Conservation (phyloP, 1,140 invertebrate species). For the Condylostylus longicornis region DNA sequence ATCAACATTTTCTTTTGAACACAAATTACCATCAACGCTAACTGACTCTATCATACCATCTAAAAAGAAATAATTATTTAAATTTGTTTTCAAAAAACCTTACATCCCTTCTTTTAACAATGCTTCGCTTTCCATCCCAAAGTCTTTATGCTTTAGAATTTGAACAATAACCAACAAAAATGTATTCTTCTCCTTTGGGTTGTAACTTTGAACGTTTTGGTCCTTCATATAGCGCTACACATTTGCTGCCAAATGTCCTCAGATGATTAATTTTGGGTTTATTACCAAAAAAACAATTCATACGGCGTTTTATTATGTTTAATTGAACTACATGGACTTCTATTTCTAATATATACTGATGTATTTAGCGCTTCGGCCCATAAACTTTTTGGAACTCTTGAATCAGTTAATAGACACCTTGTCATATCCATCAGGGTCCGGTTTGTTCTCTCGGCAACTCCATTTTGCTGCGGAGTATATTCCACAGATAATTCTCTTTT, state of each 20-base stretch:
- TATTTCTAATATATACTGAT: not conserved
- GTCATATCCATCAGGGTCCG: not conserved
- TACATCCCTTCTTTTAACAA: not conserved
- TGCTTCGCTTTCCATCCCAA: not conserved
- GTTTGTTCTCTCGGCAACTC: not conserved
- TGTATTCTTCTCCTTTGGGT: not conserved
- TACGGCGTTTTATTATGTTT: not conserved
- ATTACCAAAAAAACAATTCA: not conserved
- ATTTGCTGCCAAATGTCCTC: not conserved
- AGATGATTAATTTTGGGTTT: not conserved
- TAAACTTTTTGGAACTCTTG: not conserved
- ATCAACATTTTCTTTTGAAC: not conserved
- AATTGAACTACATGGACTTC: not conserved
- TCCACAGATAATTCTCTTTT: not conserved
- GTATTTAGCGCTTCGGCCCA: constrained; percentile 1
- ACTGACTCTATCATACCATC: too few relatives aligned
- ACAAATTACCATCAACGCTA: not conserved
- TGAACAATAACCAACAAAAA: not conserved
- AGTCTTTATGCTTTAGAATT: not conserved
- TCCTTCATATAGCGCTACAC: not conserved
- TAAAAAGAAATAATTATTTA: not conserved
- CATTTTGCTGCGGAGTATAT: not conserved
- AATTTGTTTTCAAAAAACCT: not conserved
- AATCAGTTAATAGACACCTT: not conserved
- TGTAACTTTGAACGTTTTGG: not conserved